These are phyloP conservation scores for Pungitius pungitius DNA, from an alignment of 2,113 vertebrate genomes.

Conservation along the genomic window DNA sequence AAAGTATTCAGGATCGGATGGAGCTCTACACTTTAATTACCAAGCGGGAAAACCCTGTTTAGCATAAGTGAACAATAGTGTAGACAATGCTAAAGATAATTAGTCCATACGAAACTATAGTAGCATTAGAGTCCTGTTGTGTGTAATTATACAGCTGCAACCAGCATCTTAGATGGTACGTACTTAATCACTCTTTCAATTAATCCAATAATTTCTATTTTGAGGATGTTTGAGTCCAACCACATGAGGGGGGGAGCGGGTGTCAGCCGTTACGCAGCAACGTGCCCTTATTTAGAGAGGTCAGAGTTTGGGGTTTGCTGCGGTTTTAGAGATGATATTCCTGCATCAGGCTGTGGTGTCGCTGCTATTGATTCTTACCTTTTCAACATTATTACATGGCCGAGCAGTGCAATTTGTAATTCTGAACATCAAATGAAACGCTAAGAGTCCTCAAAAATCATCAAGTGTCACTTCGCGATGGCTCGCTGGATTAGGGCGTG, in stretches of 20 bases:
- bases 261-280: too few species aligned
- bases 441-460: slow-evolving; percentile 22
- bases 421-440: slow-evolving; percentile 2
- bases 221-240: neutral
- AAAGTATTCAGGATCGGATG: neutral
- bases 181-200: neutral
- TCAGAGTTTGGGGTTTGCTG: too few species aligned
- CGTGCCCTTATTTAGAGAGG: too few species aligned
- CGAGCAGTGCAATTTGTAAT: slow-evolving; percentile 6
- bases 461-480: slow-evolving; percentile 25
- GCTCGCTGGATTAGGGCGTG: slow-evolving; percentile 14
- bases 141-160: neutral
- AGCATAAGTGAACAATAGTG: neutral
- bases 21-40: neutral
- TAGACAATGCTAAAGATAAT: neutral
- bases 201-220: neutral
- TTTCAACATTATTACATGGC: neutral
- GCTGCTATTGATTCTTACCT: too few species aligned
- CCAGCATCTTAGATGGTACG: neutral
- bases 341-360: too few species aligned
- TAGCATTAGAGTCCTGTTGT: neutral
- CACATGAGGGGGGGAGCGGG: neutral
- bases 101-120: neutral
- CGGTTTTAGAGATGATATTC: too few species aligned
- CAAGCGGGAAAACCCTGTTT: neutral